phyloP scores from a whole-genome alignment of 2,797 vertebrate species.

The Cheirogaleus major region DNA sequence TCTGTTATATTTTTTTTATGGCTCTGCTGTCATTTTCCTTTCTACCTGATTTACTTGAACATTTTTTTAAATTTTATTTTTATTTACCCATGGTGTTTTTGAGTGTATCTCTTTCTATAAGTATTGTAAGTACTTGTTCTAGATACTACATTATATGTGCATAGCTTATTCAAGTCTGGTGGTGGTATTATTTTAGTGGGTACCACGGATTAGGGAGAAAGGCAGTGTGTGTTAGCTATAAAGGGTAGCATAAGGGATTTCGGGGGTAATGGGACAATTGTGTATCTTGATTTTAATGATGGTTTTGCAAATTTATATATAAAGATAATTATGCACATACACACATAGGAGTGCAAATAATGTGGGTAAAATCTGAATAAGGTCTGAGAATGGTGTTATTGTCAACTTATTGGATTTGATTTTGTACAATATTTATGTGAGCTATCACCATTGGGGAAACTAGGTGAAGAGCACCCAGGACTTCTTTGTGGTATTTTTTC shows the following conservation, averaged over 20 bases:
- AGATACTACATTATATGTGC: background rate
- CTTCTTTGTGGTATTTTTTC: background rate
- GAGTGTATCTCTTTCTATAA: background rate
- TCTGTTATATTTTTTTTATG: too few relatives aligned
- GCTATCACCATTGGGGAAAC: background rate
- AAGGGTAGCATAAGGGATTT: background rate
- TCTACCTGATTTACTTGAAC: background rate
- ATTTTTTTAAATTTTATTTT: background rate
- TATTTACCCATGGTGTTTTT: background rate
- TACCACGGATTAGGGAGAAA: background rate
- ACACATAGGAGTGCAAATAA: background rate
- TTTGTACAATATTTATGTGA: background rate
- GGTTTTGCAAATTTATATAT: background rate
- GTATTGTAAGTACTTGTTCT: background rate
- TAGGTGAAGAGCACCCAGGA: background rate
- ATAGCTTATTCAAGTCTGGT: background rate
- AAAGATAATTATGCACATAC: background rate
- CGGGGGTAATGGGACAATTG: background rate
- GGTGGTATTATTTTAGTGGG: background rate
- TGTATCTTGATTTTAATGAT: background rate
- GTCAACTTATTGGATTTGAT: background rate
- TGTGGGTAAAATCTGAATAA: background rate
- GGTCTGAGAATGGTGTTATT: background rate
- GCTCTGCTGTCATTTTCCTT: background rate
- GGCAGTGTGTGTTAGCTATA: background rate